Percentiles rank a stretch among this genome's conserved stretches.
These are phyloP conservation scores for Eurytoma adleriae DNA, from an alignment of 2,888 invertebrate species.

Conservation along the genomic window DNA sequence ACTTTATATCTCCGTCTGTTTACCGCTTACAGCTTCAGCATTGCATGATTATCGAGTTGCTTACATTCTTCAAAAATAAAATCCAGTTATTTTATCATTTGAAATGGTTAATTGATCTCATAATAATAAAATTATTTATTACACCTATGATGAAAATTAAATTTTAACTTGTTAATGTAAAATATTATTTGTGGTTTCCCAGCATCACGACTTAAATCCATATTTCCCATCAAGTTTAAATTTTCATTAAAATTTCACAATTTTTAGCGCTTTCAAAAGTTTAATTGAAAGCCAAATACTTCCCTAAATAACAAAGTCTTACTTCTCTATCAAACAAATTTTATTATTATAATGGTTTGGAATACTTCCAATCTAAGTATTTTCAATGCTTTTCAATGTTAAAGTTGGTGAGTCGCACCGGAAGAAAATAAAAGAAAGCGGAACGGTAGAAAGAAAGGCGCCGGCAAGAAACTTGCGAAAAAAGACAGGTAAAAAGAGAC, in stretches of 20 bases:
- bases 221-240: too few species aligned
- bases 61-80: slow-evolving; percentile 14
- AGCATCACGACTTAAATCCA: too few species aligned
- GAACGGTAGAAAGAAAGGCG: slow-evolving; percentile 50
- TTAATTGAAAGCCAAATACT: too few species aligned
- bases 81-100: slow-evolving; percentile 4
- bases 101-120: not conserved
- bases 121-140: too few species aligned
- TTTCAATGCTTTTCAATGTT: slow-evolving; percentile 46
- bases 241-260: too few species aligned
- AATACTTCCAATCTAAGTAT: slow-evolving; percentile 1
- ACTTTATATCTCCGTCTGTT: slow-evolving; percentile 34
- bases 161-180: too few species aligned
- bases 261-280: too few species aligned
- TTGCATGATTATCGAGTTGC: slow-evolving; percentile 28
- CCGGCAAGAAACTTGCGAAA: slow-evolving; percentile 50
- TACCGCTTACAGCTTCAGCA: slow-evolving; percentile 9
- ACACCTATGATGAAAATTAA: too few species aligned
- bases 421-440: slow-evolving; percentile 38
- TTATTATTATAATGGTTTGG: slow-evolving; percentile 9
- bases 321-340: not conserved
- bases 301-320: not conserved
- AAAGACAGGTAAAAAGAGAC: slow-evolving; percentile 49
- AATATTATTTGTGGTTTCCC: too few species aligned
- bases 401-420: slow-evolving; percentile 10